Evolutionary conservation across 2,888 invertebrate species (phyloP), one percentile per base, ranked within the genome.

Genomic region (Erebia palarica): DNA sequence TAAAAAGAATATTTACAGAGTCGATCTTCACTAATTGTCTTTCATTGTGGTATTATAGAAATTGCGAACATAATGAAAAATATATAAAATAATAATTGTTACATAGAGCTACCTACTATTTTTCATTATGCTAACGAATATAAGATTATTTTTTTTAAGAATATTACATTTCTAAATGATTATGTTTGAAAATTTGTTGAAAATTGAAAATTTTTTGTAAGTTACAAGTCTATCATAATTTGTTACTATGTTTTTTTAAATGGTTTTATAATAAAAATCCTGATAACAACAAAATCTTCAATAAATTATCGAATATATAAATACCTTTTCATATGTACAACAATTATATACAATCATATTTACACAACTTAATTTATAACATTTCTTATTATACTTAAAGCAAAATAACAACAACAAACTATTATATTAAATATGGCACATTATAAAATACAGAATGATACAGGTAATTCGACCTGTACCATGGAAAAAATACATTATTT

Each of bases 11-110:
- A 66, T 66, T 66, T 66, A 66, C 66, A 66, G 47, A 18, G 42
- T 57, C 10, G 16, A 44, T 66, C 57, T 16, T 66, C 66, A 66
- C 66, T 66, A 57, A 66, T 57, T 66, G 66, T 66, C 66, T 66
- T 66, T 66, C 66, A 66, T 27, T 18, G 51, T n/a, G n/a, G 11
- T 47, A 21, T 49, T 47, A 63, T 10, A 47, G 61, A 13, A 65
- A 53, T 4, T 4, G 36, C 11, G 55, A 53, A 53, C 53, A 16
- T 9, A 36, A 42, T 63, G 21, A 63, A 60, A 42, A 60, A 42
- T 60, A 59, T 8, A n/a, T 42, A 10, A 8, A 16, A 53, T 16
- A 53, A 53, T 18, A 3, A 27, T 27, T 27, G 4, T 27, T 27
- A 27, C 27, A 3, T 27, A 27, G 3, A 27, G 3, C 27, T 27